Evolutionary conservation across 1,140 invertebrate species (phyloP).

Genomic region (Drosophila pectinifera): DNA sequence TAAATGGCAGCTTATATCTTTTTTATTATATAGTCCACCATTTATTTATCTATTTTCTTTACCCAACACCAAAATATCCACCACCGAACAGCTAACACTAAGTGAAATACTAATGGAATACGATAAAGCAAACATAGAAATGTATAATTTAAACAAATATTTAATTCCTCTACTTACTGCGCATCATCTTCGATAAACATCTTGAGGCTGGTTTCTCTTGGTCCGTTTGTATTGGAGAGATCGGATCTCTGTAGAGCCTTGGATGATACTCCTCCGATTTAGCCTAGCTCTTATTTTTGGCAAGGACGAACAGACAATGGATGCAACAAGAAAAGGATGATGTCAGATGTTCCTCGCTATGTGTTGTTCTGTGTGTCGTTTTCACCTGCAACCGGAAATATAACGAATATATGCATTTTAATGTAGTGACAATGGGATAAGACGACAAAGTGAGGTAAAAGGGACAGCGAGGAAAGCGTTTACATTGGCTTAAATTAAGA

Average conservation of each 20-base stretch:
- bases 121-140: constrained; percentile 8
- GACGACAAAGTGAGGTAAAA: constrained; percentile 15
- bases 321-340: constrained; percentile 58
- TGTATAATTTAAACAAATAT: background rate
- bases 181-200: constrained; percentile 85
- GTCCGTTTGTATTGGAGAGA: constrained; percentile 7
- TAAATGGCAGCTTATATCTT: too few relatives aligned
- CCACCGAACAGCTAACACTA: constrained; percentile 6
- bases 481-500: background rate
- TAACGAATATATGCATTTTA: constrained; percentile 57
- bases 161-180: constrained; percentile 74
- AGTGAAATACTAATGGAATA: constrained; percentile 9
- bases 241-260: constrained; percentile 8
- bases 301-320: constrained; percentile 50
- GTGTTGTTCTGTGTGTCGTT: constrained; percentile 15
- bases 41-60: background rate
- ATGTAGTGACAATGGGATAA: constrained; percentile 50
- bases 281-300: constrained; percentile 23
- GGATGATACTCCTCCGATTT: constrained; percentile 20
- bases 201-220: constrained; percentile 50
- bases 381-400: constrained; percentile 63
- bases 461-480: constrained; percentile 7
- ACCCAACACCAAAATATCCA: constrained; percentile 16
- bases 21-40: too few relatives aligned
- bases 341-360: constrained; percentile 17